Evolutionary conservation across 2,888 invertebrate species (phyloP), one percentile per base, ranked within the genome.

Genomic region (Hyposoter dolosus): DNA sequence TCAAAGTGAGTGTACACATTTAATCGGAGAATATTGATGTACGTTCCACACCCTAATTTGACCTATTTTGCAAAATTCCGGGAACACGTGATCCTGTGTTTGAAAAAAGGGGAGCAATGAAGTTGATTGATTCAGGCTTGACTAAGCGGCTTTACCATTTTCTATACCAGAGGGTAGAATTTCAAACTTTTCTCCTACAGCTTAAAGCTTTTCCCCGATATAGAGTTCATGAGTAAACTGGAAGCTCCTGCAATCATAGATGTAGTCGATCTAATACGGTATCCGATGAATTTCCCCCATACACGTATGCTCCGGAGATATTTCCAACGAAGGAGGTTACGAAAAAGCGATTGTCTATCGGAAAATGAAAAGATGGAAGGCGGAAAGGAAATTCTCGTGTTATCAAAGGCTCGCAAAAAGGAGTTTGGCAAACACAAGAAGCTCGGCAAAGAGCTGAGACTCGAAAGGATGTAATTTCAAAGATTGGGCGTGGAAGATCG

Each of bases 101-200:
- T 47, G 23, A 63, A 74, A 40, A 65, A 74, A 17, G 43, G 15
- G 28, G 35, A 47, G 74, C 60, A 50, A 40, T 47, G 32, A 72
- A 83, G 80, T 86, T 83, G 63, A 86, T 86, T 82, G 86, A 86
- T 86, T 83, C 81, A 83, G 77, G 56, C 77, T 81, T 63, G 74
- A 78, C 77, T 86, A 86, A 86, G 83, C 83, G 81, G 83, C 83
- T 86, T 86, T 86, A 53, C 74, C 81, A 74, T 77, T 86, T 86
- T 81, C 86, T 83, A 86, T 86, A 83, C 83, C 68, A 4, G 35
- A 78, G 45, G 69, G 56, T 45, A 74, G 63, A 83, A 82, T 78
- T 77, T 83, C 72, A 32, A 83, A 74, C 76, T 77, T 60, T 82
- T 76, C 65, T 77, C 65, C 65, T 60, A 17, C 12, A n/a, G 17